These are phyloP conservation scores for Drosophila formosana DNA, from an alignment of 2,888 invertebrate genomes.

Conservation along the genomic window DNA sequence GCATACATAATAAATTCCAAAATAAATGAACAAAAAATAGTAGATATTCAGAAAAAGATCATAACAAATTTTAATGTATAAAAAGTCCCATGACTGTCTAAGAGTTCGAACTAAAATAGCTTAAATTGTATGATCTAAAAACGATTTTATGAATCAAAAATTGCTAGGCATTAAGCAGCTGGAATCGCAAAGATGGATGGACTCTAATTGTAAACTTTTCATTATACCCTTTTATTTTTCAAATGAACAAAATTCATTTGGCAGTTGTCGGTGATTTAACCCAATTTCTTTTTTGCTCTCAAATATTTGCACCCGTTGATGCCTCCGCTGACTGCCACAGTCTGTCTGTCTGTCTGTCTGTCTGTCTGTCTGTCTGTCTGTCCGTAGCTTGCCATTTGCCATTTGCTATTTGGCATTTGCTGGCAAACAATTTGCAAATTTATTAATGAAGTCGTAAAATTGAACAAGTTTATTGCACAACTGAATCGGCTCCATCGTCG, in stretches of 20 bases:
- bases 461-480: slow-evolving; percentile 46
- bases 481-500: background rate
- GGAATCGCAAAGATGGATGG: too few relatives aligned
- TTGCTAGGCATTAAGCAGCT: too few relatives aligned
- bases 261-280: background rate
- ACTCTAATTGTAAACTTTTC: background rate
- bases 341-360: background rate
- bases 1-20: too few relatives aligned
- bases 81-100: too few relatives aligned
- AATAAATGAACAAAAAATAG: too few relatives aligned
- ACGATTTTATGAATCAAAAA: too few relatives aligned
- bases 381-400: background rate
- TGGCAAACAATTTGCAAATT: slow-evolving; percentile 5
- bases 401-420: background rate
- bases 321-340: background rate
- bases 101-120: too few relatives aligned
- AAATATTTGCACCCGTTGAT: background rate
- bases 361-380: background rate
- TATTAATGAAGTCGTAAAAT: slow-evolving; percentile 42
- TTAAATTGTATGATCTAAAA: too few relatives aligned
- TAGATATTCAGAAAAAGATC: too few relatives aligned
- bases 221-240: background rate
- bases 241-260: background rate
- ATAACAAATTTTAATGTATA: too few relatives aligned
- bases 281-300: background rate